phyloP scores from a whole-genome alignment of 2,888 invertebrate species.

The Biston betularia region DNA sequence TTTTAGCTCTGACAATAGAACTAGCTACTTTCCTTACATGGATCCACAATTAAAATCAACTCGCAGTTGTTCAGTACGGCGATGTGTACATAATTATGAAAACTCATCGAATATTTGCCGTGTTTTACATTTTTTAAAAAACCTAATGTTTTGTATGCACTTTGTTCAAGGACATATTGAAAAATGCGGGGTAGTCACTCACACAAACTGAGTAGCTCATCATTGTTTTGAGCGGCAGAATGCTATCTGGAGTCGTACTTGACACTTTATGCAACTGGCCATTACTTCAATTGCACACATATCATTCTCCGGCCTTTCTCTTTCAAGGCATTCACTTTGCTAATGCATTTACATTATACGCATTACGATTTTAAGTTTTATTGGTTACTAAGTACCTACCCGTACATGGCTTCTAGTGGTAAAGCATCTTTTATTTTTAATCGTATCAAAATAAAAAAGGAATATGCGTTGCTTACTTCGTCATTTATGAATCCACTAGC shows the following conservation, averaged over 20 bases:
- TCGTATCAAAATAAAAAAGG: not conserved
- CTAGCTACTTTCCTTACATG: too few species aligned
- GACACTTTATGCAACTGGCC: constrained; percentile 31
- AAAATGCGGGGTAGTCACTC: too few species aligned
- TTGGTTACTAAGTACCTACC: constrained; percentile 12
- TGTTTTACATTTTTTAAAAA: too few species aligned
- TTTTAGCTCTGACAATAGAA: too few species aligned
- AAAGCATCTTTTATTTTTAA: not conserved
- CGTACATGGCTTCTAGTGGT: not conserved
- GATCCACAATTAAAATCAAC: too few species aligned
- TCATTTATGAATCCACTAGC: too few species aligned
- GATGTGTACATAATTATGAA: too few species aligned
- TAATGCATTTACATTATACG: constrained; percentile 32
- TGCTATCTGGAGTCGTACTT: constrained; percentile 15
- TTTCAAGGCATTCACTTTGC: constrained; percentile 31
- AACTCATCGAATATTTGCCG: too few species aligned
- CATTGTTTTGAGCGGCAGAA: constrained; percentile 4
- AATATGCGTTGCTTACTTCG: too few species aligned
- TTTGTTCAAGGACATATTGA: too few species aligned
- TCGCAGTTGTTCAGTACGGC: too few species aligned
- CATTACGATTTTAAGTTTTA: constrained; percentile 22
- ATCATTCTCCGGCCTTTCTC: constrained; percentile 30
- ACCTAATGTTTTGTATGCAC: too few species aligned
- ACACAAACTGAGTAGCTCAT: not conserved
- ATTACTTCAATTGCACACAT: constrained; percentile 26